Percentiles rank a stretch among this genome's conserved stretches.
phyloP scores from a whole-genome alignment of 2,888 invertebrate species.

The Lithophane semibrunnea region DNA sequence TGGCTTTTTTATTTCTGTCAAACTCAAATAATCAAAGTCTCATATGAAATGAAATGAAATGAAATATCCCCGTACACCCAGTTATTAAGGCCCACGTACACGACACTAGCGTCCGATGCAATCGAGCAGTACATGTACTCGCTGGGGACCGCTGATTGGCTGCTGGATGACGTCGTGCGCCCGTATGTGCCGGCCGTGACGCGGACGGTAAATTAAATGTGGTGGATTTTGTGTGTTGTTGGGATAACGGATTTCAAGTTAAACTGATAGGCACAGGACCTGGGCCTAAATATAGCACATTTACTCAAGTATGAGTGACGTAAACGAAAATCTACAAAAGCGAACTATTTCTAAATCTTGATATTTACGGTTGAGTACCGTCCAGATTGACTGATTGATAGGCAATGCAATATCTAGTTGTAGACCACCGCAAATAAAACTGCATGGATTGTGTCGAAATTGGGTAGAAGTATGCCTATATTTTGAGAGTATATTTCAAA shows the following conservation, averaged over 20 bases:
- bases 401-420: too few species aligned
- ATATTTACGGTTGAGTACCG: background rate
- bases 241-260: background rate
- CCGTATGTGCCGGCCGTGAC: conserved; percentile 45
- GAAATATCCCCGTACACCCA: background rate
- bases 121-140: conserved; percentile 68
- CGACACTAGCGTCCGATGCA: conserved; percentile 46
- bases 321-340: too few species aligned
- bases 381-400: background rate
- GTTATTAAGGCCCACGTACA: conserved; percentile 52
- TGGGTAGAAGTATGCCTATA: background rate
- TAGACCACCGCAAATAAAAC: background rate
- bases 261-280: background rate
- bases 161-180: conserved; percentile 42
- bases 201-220: conserved; percentile 56
- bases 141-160: conserved; percentile 65
- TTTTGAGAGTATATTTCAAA: background rate
- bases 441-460: background rate
- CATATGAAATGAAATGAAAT: too few species aligned
- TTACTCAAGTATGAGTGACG: background rate
- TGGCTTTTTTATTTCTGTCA: background rate
- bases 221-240: conserved; percentile 1
- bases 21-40: conserved; percentile 13
- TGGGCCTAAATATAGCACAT: background rate
- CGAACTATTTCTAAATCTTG: background rate